Conservation (phyloP, 2,113 vertebrate species). For the Apistogramma diplotaenia region DNA sequence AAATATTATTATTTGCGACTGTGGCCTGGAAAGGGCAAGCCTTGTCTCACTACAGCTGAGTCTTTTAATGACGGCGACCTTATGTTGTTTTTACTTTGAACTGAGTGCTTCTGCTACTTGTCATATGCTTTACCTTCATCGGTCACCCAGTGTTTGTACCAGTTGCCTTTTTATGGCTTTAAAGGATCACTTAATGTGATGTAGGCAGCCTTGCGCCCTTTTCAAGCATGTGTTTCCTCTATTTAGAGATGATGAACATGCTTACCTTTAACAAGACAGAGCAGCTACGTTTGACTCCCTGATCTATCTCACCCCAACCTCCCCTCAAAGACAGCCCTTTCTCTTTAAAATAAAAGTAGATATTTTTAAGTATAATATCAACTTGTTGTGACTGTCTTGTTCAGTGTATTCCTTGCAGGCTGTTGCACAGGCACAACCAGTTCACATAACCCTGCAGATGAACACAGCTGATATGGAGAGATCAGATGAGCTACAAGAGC, state of each 20-base stretch:
- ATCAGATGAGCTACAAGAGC: neutral
- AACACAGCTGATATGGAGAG: slow-evolving; percentile 24
- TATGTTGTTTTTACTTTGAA: slow-evolving; percentile 44
- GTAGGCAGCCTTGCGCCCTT: neutral
- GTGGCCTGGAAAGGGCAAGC: no score
- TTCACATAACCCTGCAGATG: slow-evolving; percentile 28
- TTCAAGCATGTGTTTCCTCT: slow-evolving; percentile 15
- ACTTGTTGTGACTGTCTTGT: neutral
- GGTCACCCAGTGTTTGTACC: slow-evolving; percentile 38
- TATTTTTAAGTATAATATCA: neutral
- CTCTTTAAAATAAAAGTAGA: neutral
- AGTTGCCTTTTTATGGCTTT: slow-evolving; percentile 14
- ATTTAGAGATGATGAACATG: neutral
- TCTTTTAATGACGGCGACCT: slow-evolving; percentile 49
- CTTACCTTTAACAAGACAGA: slow-evolving; percentile 1
- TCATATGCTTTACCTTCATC: slow-evolving; percentile 21
- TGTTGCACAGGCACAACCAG: neutral
- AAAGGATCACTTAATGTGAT: slow-evolving; percentile 28
- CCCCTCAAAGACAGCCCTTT: neutral
- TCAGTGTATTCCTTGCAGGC: neutral
- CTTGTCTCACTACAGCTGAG: slow-evolving; percentile 23
- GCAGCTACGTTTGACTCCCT: neutral
- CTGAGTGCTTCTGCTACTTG: slow-evolving; percentile 21
- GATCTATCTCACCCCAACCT: neutral
- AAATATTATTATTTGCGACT: no score